Conservation (phyloP, 2,113 vertebrate genomes). For the Thomomys bottae region DNA sequence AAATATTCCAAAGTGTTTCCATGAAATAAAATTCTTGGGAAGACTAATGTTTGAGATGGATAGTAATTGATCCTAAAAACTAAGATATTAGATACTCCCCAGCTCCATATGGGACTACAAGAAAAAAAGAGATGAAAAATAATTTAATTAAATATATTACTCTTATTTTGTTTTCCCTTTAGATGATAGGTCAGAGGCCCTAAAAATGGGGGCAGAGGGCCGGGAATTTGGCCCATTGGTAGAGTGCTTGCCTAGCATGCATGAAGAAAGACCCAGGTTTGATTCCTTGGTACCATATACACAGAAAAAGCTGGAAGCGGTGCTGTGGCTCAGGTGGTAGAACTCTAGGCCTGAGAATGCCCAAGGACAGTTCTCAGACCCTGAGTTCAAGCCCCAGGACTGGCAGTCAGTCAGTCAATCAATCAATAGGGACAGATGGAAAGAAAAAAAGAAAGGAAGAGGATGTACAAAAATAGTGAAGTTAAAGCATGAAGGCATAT, state of each 20-base stretch:
- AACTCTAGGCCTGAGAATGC: too few relatives aligned
- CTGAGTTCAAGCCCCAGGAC: too few relatives aligned
- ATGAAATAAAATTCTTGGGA: conserved; percentile 39
- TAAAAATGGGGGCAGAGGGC: not conserved
- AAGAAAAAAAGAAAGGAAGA: too few relatives aligned
- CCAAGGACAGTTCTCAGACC: too few relatives aligned
- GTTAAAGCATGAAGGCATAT: not conserved
- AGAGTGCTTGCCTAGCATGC: too few relatives aligned
- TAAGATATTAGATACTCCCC: not conserved
- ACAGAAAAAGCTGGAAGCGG: too few relatives aligned
- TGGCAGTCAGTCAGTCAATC: too few relatives aligned
- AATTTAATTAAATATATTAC: conserved; percentile 36
- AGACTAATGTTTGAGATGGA: conserved; percentile 2
- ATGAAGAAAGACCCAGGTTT: too few relatives aligned
- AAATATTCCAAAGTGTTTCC: conserved; percentile 29
- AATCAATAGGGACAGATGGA: not conserved
- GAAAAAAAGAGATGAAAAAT: conserved; percentile 45
- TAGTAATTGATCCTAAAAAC: conserved; percentile 33
- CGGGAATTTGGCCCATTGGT: too few relatives aligned
- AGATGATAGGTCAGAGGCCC: not conserved
- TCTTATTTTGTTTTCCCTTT: not conserved
- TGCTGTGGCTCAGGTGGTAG: too few relatives aligned
- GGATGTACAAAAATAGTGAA: not conserved
- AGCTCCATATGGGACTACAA: not conserved
- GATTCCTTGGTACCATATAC: too few relatives aligned